Evolutionary conservation across 2,888 invertebrate species (phyloP), one percentile per base, ranked within the genome.

Genomic region (Andrena minutula): DNA sequence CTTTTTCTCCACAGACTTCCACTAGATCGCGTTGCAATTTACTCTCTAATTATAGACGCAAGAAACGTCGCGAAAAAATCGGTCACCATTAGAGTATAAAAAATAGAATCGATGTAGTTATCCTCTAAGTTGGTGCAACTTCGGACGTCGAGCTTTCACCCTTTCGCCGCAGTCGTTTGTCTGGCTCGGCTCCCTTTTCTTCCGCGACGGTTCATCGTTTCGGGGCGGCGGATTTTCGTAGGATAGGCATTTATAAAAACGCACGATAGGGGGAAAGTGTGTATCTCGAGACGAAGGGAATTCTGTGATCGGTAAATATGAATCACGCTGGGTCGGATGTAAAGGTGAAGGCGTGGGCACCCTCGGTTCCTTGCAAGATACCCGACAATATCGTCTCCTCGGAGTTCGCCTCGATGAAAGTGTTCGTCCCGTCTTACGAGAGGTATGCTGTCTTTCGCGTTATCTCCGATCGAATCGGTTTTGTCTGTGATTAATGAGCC

Each of bases 331-430:
- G 5, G 1, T 20, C 20, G 4, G 79, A 85, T 0, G 1, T 16
- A 0, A 81, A 71, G 51, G 77, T 83, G 0, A 89, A 84, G 74
- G 32, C 74, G 49, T 91, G 91, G 91, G 84, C 87, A 0, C 87
- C 91, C 16, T 80, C 89, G 8, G 74, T 88, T 58, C 78, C 79
- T 0, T 41, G 58, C 12, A 90, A 88, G 69, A 58, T 72, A 28
- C 82, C 85, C 10, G 90, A 91, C 61, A 91, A 89, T 65, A 89
- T 91, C 53, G 72, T 90, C 20, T 91, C 91, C 3, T 91, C 91
- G 20, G 84, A 87, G 35, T 90, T 86, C 66, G 20, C 90, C 0
- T 60, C 78, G 35, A 49, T 80, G 12, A 89, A 86, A 76, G 75
- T 77, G 5, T 91, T 91, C 49, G 69, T 85, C 3, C 90, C 91